phyloP scores from a whole-genome alignment of 2,888 invertebrate species.

The Crioceris asparagi region DNA sequence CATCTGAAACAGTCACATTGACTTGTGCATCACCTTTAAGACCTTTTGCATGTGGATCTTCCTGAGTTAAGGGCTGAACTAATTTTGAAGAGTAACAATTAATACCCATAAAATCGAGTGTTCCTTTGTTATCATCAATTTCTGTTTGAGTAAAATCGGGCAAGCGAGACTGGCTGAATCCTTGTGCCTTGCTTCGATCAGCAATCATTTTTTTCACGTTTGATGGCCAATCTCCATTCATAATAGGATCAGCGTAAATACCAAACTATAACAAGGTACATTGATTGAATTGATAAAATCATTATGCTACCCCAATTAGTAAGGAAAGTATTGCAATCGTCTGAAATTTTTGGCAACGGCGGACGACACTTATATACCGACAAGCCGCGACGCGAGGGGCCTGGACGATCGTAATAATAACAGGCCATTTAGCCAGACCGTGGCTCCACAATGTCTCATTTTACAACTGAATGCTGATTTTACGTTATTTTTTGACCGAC shows the following conservation, averaged over 20 bases:
- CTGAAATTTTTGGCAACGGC: too few relatives aligned
- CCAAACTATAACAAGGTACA: slow-evolving; percentile 15
- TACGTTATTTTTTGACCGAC: too few relatives aligned
- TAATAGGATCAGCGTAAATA: slow-evolving; percentile 45
- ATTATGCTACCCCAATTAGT: too few relatives aligned
- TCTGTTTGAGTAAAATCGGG: slow-evolving; percentile 51
- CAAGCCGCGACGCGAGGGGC: too few relatives aligned
- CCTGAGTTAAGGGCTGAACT: neutral
- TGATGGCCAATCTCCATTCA: slow-evolving; percentile 54
- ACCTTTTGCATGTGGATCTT: slow-evolving; percentile 4
- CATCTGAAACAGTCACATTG: neutral
- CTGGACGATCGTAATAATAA: too few relatives aligned
- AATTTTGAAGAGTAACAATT: slow-evolving; percentile 9
- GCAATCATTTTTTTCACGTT: slow-evolving; percentile 52
- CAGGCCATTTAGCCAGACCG: too few relatives aligned
- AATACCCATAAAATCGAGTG: slow-evolving; percentile 31
- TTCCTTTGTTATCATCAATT: slow-evolving; percentile 45
- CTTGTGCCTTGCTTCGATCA: slow-evolving; percentile 46
- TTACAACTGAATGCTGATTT: too few relatives aligned
- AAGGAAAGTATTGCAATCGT: too few relatives aligned
- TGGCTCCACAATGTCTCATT: too few relatives aligned
- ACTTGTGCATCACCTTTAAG: slow-evolving; percentile 7
- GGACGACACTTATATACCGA: too few relatives aligned
- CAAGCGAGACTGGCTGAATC: slow-evolving; percentile 48
- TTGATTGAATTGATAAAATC: neutral